Evolutionary conservation across 2,888 invertebrate species (phyloP), one percentile per base, ranked within the genome.

Genomic region (Phytoseiulus persimilis): DNA sequence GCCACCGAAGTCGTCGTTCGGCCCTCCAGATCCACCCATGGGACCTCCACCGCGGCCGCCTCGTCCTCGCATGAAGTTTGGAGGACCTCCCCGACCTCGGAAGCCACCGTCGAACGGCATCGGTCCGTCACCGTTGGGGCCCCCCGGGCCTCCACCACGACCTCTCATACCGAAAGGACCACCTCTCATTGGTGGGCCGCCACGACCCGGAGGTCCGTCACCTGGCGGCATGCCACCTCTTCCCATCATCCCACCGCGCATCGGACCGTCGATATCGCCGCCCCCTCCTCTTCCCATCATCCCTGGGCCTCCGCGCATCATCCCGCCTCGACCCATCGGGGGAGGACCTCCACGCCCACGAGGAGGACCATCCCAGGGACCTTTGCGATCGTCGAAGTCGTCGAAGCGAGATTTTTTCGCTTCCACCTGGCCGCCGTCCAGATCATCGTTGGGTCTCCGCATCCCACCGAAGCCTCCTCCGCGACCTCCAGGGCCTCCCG

Each of bases 11-110:
- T 33, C 39, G 28, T 45, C 87, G 33, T 87, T 45, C 9, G 32
- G 39, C 11, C 39, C 39, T 23, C 87, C 87, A 33, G 87, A 45
- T n/a, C 32, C 87, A 32, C 87, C 87, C 87, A 87, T 87, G 87
- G 87, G 87, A n/a, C 87, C 32, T 87, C 87, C 87, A 33, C 39
- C 39, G 14, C 87, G 39, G 0, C 87, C 84, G 84, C 84, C 87
- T 28, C 87, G 87, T 33, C 87, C 87, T 39, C 87, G 32, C 87
- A 87, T 87, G 32, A 87, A 87, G 18, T 87, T 87, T 33, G 87
- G 87, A n/a, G 87, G 87, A 9, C 87, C 87, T 45, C 87, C 87
- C 28, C 87, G 87, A 45, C 87, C 87, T 87, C 87, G 87, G 87
- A 32, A 87, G 39, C 87, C 87, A 23, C 39, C 87, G 28, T 87